These are phyloP conservation scores for Nephrotoma flavescens DNA, from an alignment of 2,888 invertebrate species.

Conservation along the genomic window DNA sequence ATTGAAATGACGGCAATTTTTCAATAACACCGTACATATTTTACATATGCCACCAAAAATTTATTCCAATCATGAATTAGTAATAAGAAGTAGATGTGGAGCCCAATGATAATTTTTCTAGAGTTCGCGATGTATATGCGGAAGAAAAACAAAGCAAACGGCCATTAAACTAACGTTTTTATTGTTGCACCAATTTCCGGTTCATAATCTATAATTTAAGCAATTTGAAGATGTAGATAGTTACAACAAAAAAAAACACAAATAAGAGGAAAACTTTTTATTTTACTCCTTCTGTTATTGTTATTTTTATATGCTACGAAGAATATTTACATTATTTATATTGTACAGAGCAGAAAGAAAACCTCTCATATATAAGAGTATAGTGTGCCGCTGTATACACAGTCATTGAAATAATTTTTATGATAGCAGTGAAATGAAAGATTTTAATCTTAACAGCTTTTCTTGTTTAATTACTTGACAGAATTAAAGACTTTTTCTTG, in stretches of 20 bases:
- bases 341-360: neutral
- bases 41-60: too few species aligned
- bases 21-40: neutral
- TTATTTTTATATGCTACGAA: neutral
- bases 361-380: neutral
- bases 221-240: neutral
- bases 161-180: neutral
- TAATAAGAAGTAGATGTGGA: too few species aligned
- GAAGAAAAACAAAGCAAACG: neutral
- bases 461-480: constrained; percentile 4
- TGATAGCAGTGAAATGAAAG: neutral
- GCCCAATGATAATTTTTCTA: too few species aligned
- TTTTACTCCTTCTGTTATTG: neutral
- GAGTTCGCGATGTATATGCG: neutral
- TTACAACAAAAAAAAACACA: neutral
- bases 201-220: constrained; percentile 3
- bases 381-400: neutral
- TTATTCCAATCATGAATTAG: too few species aligned
- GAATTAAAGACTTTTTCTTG: neutral
- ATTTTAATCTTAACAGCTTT: constrained; percentile 4
- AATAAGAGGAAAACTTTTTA: neutral
- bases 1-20: neutral
- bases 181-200: constrained; percentile 5
- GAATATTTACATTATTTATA: neutral
- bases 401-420: neutral